Evolutionary conservation across 1,140 invertebrate species (phyloP).

Genomic region (Chelonus insularis): DNA sequence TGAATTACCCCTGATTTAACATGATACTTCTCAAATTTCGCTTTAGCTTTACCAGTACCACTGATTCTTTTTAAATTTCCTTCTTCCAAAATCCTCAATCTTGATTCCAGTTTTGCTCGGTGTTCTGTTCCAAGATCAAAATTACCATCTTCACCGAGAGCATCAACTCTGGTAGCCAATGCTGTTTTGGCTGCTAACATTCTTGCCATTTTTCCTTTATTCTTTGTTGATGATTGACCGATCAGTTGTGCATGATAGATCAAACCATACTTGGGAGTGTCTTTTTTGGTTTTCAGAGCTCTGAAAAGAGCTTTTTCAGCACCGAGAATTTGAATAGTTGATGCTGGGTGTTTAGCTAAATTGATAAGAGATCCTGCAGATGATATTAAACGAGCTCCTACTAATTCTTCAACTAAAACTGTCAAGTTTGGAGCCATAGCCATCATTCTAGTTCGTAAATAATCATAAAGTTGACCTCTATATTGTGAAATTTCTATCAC

Average conservation of each 20-base stretch:
- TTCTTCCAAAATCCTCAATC: constrained; percentile 80
- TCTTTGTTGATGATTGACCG: constrained; percentile 81
- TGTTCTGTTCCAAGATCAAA: constrained; percentile 85
- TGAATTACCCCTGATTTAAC: constrained; percentile 73
- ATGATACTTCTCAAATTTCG: constrained; percentile 90
- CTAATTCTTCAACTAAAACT: constrained; percentile 91
- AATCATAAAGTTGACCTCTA: constrained; percentile 81
- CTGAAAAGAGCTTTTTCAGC: constrained; percentile 98
- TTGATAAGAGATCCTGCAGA: constrained; percentile 95
- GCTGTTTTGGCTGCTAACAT: constrained; percentile 96
- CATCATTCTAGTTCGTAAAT: constrained; percentile 95
- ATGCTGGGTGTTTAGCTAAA: constrained; percentile 97
- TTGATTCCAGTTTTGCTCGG: constrained; percentile 81
- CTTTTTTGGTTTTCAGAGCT: constrained; percentile 94
- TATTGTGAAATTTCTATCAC: constrained; percentile 89
- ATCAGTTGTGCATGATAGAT: constrained; percentile 97
- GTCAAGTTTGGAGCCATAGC: constrained; percentile 98
- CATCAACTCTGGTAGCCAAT: constrained; percentile 92
- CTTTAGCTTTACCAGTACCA: constrained; percentile 83
- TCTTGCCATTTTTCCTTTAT: constrained; percentile 94
- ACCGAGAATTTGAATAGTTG: constrained; percentile 96
- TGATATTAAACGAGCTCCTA: constrained; percentile 93
- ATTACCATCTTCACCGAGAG: constrained; percentile 85
- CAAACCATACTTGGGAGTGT: constrained; percentile 98
- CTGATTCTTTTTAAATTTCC: constrained; percentile 81